Conservation (phyloP, 92 coral and sea anemone species). For the Zoanthus solanderi region DNA sequence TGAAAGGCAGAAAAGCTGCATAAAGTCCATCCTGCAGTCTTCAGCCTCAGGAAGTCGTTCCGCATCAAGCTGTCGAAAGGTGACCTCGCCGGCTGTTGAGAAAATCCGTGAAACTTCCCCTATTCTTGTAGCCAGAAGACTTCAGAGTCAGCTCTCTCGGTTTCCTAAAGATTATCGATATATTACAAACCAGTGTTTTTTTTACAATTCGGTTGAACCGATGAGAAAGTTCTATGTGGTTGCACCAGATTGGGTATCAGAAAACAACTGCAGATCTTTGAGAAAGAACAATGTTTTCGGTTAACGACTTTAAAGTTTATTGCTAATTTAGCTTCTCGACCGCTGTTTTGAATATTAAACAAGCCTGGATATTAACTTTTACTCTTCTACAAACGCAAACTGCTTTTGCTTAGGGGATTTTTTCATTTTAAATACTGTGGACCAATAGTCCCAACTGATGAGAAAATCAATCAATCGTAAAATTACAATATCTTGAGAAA, state of each 20-base stretch:
- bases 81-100: constrained; percentile 63
- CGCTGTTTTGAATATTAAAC: too few species aligned
- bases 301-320: constrained; percentile 13
- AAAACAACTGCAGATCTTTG: constrained; percentile 58
- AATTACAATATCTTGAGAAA: too few species aligned
- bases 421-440: too few species aligned
- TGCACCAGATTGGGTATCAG: constrained; percentile 93
- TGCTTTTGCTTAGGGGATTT: too few species aligned
- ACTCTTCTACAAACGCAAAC: too few species aligned
- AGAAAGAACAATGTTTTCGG: constrained; percentile 88
- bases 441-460: too few species aligned
- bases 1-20: constrained; percentile 14
- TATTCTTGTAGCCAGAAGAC: constrained; percentile 78
- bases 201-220: constrained; percentile 76
- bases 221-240: constrained; percentile 76
- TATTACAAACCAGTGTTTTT: constrained; percentile 86
- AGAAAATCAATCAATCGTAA: too few species aligned
- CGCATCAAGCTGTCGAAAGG: constrained; percentile 52
- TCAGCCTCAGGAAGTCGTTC: constrained; percentile 42
- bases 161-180: constrained; percentile 84
- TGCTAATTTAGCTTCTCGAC: too few species aligned
- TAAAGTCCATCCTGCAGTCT: background rate
- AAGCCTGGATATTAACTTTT: too few species aligned
- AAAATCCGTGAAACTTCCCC: constrained; percentile 72
- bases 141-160: constrained; percentile 81